Conservation (phyloP, 1,140 invertebrate genomes). For the Aphis craccivora region DNA sequence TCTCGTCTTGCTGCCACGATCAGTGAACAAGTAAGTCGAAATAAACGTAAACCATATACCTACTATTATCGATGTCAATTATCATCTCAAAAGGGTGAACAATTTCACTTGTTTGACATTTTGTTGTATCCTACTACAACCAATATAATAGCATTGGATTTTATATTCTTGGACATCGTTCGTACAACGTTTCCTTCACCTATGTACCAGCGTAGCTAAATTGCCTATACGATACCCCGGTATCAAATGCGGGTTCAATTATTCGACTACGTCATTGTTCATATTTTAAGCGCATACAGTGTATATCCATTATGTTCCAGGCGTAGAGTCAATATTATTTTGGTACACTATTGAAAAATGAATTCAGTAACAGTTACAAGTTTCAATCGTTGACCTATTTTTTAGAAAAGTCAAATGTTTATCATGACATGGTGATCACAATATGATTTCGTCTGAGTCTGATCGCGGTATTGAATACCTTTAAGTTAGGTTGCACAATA, state of each 20-base stretch:
- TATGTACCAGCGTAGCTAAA: neutral
- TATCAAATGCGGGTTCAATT: neutral
- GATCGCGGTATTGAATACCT: too few relatives aligned
- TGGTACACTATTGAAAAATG: neutral
- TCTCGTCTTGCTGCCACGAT: too few relatives aligned
- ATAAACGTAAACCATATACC: neutral
- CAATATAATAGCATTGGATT: neutral
- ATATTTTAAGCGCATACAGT: neutral
- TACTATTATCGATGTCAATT: neutral
- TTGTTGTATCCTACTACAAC: neutral
- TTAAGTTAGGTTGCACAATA: too few relatives aligned
- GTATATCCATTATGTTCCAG: neutral
- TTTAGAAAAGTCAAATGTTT: neutral
- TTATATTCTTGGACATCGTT: neutral
- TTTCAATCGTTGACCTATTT: neutral
- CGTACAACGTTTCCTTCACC: neutral
- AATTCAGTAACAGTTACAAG: accelerated
- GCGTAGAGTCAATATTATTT: neutral
- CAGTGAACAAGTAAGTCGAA: too few relatives aligned
- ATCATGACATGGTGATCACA: too few relatives aligned
- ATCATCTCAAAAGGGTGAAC: neutral
- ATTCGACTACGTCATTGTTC: too few relatives aligned
- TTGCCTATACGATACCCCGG: neutral
- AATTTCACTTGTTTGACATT: neutral
- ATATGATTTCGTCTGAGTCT: neutral